Base-by-base conservation (phyloP, 1,140 invertebrate genomes). In the Hyles euphorbiae region DNA sequence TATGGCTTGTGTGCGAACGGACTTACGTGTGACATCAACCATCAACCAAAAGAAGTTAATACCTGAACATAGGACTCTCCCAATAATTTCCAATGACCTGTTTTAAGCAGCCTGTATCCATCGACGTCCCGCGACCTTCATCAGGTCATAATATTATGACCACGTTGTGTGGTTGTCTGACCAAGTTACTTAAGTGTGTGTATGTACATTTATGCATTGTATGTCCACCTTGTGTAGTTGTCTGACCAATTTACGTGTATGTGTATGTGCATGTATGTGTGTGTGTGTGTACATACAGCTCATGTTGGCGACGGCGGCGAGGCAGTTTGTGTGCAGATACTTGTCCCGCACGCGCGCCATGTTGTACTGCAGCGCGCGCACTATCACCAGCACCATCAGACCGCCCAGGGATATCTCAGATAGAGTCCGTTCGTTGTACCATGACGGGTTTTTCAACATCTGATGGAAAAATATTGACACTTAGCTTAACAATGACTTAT, bases 241-340 rank as follows among this genome's bases (percentile, higher is more conserved):
- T 22, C 2, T 22, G 22, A 22, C 22, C 22, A 22, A 22, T 22
- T 22, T 22, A 22, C 22, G 0, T 22, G 22, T 22, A 22, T 22
- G 22, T 22, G 22, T 22, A 1, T 22, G 22, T 22, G 2, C 2
- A 11, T 47, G 2, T 12, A 5, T 51, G 8, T 51, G 49, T 22
- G 12, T 46, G 10, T 32, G 5, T 22, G 32, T 51, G 12, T 51
- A 10, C 49, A 32, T 58, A 90, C 88, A 84, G 68, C 88, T 90
- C 98, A 99, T 99, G 77, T 99, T 99, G 44, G 98, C 98, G 61
- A 99, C 90, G 4, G 98, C 98, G 48, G 98, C 98, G 53, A 99
- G 90, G 87, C 98, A 98, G 89, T 99, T 99, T 10, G 96, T 98
- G 75, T 99, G 98, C 22, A 99, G 90, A 90, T 98, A 99, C 86